Evolutionary conservation across 2,888 invertebrate species (phyloP).

Genomic region (Dyspetes luteomarginatus): DNA sequence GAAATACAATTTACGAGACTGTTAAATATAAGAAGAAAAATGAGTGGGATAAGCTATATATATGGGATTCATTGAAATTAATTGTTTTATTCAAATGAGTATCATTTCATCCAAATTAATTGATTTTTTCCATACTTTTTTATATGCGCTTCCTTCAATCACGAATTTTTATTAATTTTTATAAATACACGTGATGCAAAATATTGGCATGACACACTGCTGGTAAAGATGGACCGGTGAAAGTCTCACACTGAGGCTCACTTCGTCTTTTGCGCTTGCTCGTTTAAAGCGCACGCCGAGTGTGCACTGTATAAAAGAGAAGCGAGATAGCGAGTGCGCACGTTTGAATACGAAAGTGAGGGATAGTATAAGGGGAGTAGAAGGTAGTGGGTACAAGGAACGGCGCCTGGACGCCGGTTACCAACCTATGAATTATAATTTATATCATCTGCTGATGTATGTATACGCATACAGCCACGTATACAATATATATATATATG

Average conservation of each 20-base stretch:
- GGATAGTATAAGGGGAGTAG: constrained; percentile 47
- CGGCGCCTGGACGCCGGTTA: constrained; percentile 64
- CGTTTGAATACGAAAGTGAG: constrained; percentile 63
- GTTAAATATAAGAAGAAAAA: too few species aligned
- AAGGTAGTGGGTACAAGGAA: constrained; percentile 48
- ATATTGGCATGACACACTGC: neutral
- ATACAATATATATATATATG: neutral
- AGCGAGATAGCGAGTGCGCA: constrained; percentile 26
- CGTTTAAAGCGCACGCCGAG: constrained; percentile 44
- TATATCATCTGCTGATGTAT: constrained; percentile 52
- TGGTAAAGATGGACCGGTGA: neutral
- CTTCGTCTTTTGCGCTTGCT: constrained; percentile 40
- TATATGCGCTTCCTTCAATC: too few species aligned
- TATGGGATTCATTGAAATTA: too few species aligned
- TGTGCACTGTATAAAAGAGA: constrained; percentile 44
- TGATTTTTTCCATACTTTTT: too few species aligned
- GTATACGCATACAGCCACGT: neutral
- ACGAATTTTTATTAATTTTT: neutral
- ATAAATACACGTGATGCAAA: neutral
- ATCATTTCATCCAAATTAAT: too few species aligned
- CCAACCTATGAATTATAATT: constrained; percentile 67
- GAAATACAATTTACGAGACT: too few species aligned
- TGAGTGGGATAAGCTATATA: too few species aligned
- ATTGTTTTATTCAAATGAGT: too few species aligned
- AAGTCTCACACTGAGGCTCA: constrained; percentile 30